These are phyloP conservation scores for Bubo blakistoni DNA, from an alignment of 2,113 vertebrate genomes.

Conservation along the genomic window DNA sequence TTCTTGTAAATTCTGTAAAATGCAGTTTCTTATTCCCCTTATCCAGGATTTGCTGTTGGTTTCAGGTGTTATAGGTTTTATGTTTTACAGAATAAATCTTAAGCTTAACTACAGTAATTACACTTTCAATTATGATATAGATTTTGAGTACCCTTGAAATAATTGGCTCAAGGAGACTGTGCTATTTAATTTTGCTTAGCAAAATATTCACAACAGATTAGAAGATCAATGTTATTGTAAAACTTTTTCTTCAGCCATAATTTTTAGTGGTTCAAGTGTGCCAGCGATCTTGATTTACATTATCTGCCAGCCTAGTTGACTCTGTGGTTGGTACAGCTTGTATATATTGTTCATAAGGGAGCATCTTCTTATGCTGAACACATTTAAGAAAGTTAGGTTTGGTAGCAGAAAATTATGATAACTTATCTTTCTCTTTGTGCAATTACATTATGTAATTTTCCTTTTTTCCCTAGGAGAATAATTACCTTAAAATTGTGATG, in stretches of 20 bases:
- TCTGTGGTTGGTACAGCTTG: neutral
- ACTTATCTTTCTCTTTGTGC: neutral
- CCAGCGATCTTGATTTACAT: neutral
- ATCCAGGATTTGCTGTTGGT: neutral
- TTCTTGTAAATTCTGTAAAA: neutral
- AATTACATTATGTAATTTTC: constrained; percentile 36
- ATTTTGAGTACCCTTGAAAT: neutral
- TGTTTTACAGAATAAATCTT: neutral
- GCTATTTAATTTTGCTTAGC: neutral
- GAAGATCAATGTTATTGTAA: neutral
- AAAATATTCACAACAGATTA: neutral
- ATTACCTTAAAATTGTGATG: constrained; percentile 12
- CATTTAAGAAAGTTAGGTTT: neutral
- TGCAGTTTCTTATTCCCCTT: neutral
- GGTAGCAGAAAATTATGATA: neutral
- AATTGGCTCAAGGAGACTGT: neutral
- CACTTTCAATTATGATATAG: neutral
- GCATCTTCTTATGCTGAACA: neutral
- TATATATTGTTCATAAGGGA: neutral
- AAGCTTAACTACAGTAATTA: neutral
- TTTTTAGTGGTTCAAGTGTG: neutral
- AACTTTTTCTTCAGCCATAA: neutral
- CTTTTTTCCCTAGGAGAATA: constrained; percentile 16
- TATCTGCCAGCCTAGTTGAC: neutral
- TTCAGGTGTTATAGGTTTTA: neutral